Evolutionary conservation across 2,888 invertebrate genomes (phyloP), one percentile per base, ranked within the genome.

Genomic region (Embidobia sp.): DNA sequence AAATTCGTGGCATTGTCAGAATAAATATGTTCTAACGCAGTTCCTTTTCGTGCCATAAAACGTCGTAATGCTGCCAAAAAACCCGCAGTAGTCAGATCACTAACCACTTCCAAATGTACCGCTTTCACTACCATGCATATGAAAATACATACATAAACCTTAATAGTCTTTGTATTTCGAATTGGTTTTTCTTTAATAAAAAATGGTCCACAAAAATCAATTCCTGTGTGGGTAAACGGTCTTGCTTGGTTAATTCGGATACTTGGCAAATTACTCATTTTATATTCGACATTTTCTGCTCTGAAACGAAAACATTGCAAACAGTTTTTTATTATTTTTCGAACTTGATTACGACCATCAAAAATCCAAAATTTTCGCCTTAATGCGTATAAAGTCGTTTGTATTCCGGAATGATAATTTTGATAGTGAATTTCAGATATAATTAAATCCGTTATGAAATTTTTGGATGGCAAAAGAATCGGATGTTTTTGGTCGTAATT

Each of bases 151-250:
- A 55, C 10, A 6, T 55, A 55, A 3, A 18, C 10, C 19, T 78
- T 73, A 0, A 69, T 7, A 7, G 22, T 31, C 4, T 18, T 33
- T 1, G 55, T 46, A 33, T 76, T 78, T 3, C 76, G 46, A 26
- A 31, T 15, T 5, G 59, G 70, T 2, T 49, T 66, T 27, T 76
- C 69, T 29, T 74, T 69, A 1, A 63, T 53, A 6, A 46, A 35
- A 13, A 79, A 61, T 0, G 70, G 76, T 0, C 76, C 78, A 18
- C 53, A 49, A 15, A 42, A 77, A 19, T 78, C 77, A 10, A 70
- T 46, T 1, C 67, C 74, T 0, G 55, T 42, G 6, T 67, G 13
- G 1, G 13, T 1, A 22, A 79, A 77, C n/a, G 70, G 66, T 18
- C 51, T 13, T 0, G 31, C 7, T 11, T n/a, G 10, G 1, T 19